These are phyloP conservation scores for Mormyrops boulengeri DNA, from an alignment of 2,797 vertebrate genomes.

Conservation along the genomic window DNA sequence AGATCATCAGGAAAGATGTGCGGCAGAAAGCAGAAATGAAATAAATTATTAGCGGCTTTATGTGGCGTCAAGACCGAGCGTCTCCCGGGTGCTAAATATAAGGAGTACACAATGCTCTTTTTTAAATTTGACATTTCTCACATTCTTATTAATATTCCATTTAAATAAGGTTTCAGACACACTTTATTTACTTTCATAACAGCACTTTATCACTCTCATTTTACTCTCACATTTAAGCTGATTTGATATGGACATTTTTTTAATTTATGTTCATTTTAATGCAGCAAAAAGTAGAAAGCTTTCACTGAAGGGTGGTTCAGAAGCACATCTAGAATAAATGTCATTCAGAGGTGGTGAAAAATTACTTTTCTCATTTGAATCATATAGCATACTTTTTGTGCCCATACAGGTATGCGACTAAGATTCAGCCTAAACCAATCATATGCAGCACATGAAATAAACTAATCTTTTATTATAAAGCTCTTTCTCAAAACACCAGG, in stretches of 20 bases:
- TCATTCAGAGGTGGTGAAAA: not conserved
- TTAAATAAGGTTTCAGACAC: not conserved
- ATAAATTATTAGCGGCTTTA: not conserved
- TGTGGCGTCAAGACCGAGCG: not conserved
- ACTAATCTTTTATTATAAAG: not conserved
- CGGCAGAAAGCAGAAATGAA: not conserved
- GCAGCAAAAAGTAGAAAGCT: not conserved
- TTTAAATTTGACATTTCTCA: not conserved
- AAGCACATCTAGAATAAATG: not conserved
- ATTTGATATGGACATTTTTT: not conserved
- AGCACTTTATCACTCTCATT: not conserved
- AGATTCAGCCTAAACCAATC: not conserved
- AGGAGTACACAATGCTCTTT: not conserved
- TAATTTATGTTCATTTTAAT: not conserved
- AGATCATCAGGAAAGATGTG: not conserved
- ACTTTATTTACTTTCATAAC: not conserved
- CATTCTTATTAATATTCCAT: not conserved
- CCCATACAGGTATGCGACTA: not conserved
- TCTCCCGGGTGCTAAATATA: not conserved
- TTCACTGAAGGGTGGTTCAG: not conserved
- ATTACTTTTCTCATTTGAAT: not conserved
- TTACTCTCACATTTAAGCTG: not conserved
- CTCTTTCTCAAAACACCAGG: not conserved
- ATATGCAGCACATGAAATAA: not conserved
- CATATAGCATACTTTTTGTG: not conserved